Percentiles rank a stretch among this genome's conserved stretches.
Evolutionary conservation across 53 echinoderm and acorn worm genomes (phyloP).

Genomic region (Zoroaster sp.): DNA sequence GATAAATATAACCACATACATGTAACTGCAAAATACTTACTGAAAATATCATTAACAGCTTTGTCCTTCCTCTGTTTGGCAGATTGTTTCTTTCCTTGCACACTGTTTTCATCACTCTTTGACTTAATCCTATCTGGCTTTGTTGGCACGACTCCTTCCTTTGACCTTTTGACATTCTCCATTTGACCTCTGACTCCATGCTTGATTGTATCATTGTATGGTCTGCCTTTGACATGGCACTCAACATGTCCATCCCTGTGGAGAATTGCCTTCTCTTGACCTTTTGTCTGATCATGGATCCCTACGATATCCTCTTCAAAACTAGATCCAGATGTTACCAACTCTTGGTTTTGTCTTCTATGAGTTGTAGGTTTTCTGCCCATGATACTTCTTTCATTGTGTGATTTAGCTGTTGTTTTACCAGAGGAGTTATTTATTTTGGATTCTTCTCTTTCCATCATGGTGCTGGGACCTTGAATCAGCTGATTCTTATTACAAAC

Average conservation of each 20-base stretch:
- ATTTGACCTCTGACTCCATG: slow-evolving; percentile 2
- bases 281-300: neutral
- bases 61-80: neutral
- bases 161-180: neutral
- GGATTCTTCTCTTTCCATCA: neutral
- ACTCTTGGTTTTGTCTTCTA: neutral
- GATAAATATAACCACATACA: too few species aligned
- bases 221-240: slow-evolving; percentile 24
- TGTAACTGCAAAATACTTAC: slow-evolving; percentile 59
- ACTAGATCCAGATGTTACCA: neutral
- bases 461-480: too few species aligned
- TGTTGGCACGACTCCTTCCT: neutral
- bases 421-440: neutral
- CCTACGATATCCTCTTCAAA: neutral
- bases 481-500: too few species aligned
- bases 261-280: slow-evolving; percentile 34
- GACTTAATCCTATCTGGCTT: neutral
- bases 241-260: slow-evolving; percentile 42
- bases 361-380: neutral
- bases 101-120: neutral
- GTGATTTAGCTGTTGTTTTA: neutral
- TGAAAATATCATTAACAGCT: slow-evolving; percentile 70
- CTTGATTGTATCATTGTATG: neutral
- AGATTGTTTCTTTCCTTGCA: neutral
- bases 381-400: neutral